Conservation (phyloP, 2,888 invertebrate species). For the Lepeophtheirus nordmannii region DNA sequence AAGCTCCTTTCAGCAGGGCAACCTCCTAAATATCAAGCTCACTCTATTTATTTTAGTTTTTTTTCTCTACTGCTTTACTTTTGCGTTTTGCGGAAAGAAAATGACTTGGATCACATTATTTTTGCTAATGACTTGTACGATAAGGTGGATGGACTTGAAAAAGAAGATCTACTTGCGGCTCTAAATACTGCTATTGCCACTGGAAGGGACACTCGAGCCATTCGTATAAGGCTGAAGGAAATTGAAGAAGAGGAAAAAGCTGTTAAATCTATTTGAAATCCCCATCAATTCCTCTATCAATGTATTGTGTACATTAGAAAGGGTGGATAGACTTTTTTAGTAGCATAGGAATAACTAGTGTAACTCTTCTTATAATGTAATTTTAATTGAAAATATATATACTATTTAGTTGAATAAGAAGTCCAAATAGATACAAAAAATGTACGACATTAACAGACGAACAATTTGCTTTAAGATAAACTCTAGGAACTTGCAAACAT, state of each 20-base stretch:
- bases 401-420: no score
- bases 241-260: neutral
- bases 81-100: neutral
- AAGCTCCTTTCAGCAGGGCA: neutral
- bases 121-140: neutral
- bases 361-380: no score
- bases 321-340: no score
- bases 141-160: neutral
- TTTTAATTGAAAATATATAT: no score
- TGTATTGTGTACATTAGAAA: no score
- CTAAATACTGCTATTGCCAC: neutral
- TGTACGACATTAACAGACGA: no score
- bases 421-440: no score
- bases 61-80: neutral
- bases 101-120: neutral
- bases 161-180: neutral
- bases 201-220: neutral
- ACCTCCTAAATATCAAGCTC: neutral
- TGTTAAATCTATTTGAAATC: no score
- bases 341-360: no score
- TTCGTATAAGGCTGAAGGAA: neutral
- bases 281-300: no score
- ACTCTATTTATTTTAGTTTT: neutral
- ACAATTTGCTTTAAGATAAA: no score
- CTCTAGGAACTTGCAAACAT: no score